Conservation (phyloP, 2,797 vertebrate species). For the Anas georgica region DNA sequence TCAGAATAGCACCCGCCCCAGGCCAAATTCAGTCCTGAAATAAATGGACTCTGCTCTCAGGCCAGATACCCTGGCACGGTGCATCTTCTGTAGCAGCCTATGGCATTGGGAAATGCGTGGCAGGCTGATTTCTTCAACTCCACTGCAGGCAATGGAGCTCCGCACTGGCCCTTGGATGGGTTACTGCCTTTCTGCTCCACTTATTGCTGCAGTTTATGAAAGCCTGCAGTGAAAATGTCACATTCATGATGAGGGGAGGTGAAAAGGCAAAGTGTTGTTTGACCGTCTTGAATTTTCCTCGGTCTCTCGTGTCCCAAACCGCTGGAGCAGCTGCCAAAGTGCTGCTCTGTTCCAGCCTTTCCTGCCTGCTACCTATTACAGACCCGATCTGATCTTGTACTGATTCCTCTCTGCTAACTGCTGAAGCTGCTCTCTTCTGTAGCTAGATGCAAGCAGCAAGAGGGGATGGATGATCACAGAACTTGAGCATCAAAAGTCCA, state of each 20-base stretch:
- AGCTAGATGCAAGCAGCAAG: not conserved
- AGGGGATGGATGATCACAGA: not conserved
- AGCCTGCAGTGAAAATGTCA: not conserved
- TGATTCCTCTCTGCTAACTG: not conserved
- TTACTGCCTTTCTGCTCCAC: constrained; percentile 48
- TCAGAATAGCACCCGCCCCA: constrained; percentile 27
- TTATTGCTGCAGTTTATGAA: not conserved
- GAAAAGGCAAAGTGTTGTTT: not conserved
- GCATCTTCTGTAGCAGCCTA: not conserved
- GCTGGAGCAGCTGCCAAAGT: not conserved
- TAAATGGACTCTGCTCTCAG: not conserved
- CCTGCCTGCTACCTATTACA: not conserved
- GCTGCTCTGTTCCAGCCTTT: not conserved
- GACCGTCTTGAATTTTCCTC: not conserved
- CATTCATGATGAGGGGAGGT: not conserved
- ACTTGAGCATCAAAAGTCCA: not conserved
- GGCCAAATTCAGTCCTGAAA: constrained; percentile 25
- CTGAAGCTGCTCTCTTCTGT: not conserved
- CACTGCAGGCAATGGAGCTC: not conserved
- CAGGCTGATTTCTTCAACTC: constrained; percentile 2
- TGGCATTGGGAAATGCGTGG: not conserved
- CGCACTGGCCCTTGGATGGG: not conserved
- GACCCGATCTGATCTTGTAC: not conserved
- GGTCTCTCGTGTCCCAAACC: accelerated
- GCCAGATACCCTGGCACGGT: constrained; percentile 3